Evolutionary conservation across 2,113 vertebrate species (phyloP), one percentile per base, ranked within the genome.

Genomic region (Nipponia nippon): DNA sequence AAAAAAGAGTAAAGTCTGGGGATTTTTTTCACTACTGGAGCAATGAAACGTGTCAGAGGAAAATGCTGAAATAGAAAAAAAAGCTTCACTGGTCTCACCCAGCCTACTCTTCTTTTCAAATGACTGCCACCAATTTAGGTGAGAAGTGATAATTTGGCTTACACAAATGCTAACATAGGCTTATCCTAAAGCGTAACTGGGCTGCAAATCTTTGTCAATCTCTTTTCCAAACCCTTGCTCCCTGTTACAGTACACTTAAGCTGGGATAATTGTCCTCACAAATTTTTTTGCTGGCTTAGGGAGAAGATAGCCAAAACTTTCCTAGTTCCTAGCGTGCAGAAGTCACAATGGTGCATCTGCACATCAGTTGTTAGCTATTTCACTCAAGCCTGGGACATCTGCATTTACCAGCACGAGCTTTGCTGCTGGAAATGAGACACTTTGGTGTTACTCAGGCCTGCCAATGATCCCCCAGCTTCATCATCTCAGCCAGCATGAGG

Each of bases 311-410:
- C 13, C 47, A 67, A 62, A 81, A 36, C 16, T 85, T 52, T 44
- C n/a, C 18, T 11, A 7, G 62, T 47, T 63, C 52, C 0, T 4
- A 44, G 13, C 6, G 2, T 0, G 0, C 1, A 0, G 26, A 79
- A 59, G 61, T 34, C 4, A 2, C 40, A 14, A 0, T 11, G 42
- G 15, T 46, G 65, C 12, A 13, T 27, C 61, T 9, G 16, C 55
- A 40, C 32, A 15, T 13, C 26, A 36, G 29, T 3, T 0, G 0
- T 38, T 38, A 62, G 18, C 38, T 10, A 0, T 27, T 81, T 46
- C 10, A 1, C 29, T 40, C 50, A 21, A 7, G 65, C 42, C 42
- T 67, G 42, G 10, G 17, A 79, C 5, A 46, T n/a, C 52, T 84
- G 11, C 30, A 16, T 63, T 81, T 69, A 46, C 21, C 62, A 92